Conservation (phyloP, 1,140 invertebrate genomes). For the Antheraea pernyi region DNA sequence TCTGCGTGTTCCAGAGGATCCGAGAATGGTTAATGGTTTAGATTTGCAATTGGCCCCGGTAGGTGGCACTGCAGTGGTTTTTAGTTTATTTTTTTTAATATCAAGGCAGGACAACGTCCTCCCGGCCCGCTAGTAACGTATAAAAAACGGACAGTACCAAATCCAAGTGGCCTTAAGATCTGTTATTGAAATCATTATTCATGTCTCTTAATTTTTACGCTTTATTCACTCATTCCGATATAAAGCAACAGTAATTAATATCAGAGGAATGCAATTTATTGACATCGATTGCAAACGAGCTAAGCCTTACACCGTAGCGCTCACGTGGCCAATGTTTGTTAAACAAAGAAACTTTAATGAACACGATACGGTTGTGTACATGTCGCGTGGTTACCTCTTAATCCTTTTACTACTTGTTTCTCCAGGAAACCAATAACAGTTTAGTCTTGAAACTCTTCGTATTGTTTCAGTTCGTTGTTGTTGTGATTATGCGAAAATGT, state of each 20-base stretch:
- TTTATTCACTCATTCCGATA: no score
- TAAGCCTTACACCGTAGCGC: conserved; percentile 13
- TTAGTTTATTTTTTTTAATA: no score
- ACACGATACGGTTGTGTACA: conserved; percentile 23
- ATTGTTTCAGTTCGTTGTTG: background rate
- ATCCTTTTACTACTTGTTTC: conserved; percentile 3
- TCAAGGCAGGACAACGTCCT: no score
- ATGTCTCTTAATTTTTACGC: no score
- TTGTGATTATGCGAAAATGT: background rate
- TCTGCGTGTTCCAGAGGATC: no score
- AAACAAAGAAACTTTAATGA: conserved; percentile 26
- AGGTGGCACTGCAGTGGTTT: no score
- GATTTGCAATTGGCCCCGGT: no score
- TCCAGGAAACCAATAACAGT: background rate
- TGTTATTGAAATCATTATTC: no score
- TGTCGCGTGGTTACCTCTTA: background rate
- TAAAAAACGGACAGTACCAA: no score
- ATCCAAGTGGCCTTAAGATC: no score
- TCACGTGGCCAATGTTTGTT: conserved; percentile 35
- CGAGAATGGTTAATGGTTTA: no score
- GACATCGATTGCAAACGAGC: conserved; percentile 10
- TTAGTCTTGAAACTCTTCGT: background rate
- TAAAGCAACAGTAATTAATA: background rate
- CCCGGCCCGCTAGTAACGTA: no score
- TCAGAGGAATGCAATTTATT: background rate